Evolutionary conservation across 2,797 vertebrate species (phyloP).

Genomic region (Sylvia borin): DNA sequence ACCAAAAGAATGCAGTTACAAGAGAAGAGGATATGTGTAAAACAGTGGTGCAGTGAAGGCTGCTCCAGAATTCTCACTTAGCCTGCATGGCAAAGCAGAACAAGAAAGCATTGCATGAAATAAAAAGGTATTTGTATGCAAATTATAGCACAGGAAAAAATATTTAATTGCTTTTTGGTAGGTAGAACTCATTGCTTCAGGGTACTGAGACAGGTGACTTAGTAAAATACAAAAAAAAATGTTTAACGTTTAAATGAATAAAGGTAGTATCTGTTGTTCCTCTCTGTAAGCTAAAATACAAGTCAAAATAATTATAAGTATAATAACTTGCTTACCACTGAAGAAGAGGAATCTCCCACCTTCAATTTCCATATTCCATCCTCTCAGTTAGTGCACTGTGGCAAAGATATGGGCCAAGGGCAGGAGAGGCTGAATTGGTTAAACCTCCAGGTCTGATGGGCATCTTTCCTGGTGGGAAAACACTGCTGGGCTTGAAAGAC

Average conservation of each 20-base stretch:
- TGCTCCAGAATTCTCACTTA: neutral
- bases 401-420: neutral
- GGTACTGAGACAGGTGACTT: neutral
- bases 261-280: neutral
- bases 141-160: neutral
- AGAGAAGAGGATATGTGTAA: neutral
- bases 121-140: neutral
- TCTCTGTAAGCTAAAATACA: neutral
- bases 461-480: neutral
- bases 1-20: neutral
- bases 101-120: neutral
- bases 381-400: neutral
- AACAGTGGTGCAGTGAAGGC: neutral
- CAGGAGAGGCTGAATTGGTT: neutral
- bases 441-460: neutral
- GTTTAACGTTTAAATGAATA: neutral
- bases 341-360: neutral
- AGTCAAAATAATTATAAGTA: neutral
- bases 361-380: neutral
- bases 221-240: neutral
- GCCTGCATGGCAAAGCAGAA: neutral
- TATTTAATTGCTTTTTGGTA: neutral
- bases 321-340: neutral
- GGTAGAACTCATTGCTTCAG: neutral
- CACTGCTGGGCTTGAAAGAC: neutral